Conservation (phyloP, 2,113 vertebrate species). For the Burhinus bistriatus region DNA sequence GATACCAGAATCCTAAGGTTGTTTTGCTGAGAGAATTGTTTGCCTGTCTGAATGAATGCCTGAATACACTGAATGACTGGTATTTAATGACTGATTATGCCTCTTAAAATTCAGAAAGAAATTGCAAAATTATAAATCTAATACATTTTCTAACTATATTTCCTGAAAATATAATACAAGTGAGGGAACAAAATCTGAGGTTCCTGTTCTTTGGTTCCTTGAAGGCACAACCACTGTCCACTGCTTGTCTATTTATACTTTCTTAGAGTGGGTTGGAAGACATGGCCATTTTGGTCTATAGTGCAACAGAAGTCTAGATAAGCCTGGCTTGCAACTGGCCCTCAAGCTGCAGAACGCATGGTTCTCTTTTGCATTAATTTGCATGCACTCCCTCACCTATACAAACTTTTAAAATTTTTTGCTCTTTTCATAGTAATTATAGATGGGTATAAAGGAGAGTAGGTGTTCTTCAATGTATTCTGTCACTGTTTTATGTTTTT, state of each 20-base stretch:
- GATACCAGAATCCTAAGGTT: background rate
- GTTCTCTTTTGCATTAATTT: background rate
- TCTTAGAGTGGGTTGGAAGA: background rate
- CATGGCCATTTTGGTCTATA: background rate
- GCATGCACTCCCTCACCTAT: background rate
- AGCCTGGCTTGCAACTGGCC: background rate
- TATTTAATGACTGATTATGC: background rate
- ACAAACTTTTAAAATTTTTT: background rate
- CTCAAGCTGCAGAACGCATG: background rate
- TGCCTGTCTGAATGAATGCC: background rate
- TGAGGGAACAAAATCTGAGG: background rate
- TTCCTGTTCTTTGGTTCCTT: background rate
- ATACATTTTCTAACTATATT: background rate
- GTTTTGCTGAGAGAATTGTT: background rate
- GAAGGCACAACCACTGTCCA: background rate
- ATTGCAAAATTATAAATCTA: background rate
- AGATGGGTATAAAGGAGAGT: background rate
- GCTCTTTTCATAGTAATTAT: background rate
- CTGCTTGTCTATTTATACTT: background rate
- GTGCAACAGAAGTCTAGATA: background rate
- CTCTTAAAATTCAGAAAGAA: background rate
- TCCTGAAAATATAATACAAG: background rate
- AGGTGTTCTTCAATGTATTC: background rate
- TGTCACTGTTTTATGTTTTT: background rate
- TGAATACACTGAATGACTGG: background rate